Base-by-base conservation (phyloP, 1,140 invertebrate species). In the Pogonognathellus flavescens region DNA sequence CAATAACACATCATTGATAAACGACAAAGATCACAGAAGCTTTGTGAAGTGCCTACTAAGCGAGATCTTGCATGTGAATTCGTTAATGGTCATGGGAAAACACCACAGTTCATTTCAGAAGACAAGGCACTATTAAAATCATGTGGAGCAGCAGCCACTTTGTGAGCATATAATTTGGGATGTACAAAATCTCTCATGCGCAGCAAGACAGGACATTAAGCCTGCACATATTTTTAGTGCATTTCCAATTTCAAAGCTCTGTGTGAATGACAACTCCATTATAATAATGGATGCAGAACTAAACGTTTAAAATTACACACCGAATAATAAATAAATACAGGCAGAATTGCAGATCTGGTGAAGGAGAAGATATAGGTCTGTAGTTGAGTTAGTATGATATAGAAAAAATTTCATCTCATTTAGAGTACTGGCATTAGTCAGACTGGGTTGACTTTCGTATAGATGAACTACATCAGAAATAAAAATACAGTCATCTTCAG, bases 281-380 rank as follows among this genome's bases (percentile, higher is more conserved):
- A 76, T 76, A n/a, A 76, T 76, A 76, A 76, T 76, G 70, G 70
- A 76, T 76, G 25, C 41, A 31, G 16, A 76, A 14, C 70, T 76
- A 76, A 76, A 49, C 70, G 41, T 76, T 31, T 14, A 9, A 76
- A 76, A 49, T 49, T 10, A 76, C 49, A 10, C 70, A 16, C n/a
- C n/a, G n/a, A n/a, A n/a, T n/a, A n/a, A n/a, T 13, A 76, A 76
- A 76, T 50, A 14, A 76, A 76, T 25, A 76, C 16, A 31, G 49
- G 13, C 18, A 59, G 16, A 59, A 9, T 25, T 20, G 9, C 1
- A 8, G 13, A 5, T 14, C 3, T 31, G n/a, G n/a, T 60, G 18
- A 18, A 22, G 18, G n/a, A n/a, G n/a, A n/a, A n/a, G n/a, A n/a
- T n/a, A n/a, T n/a, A n/a, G n/a, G n/a, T n/a, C n/a, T 41, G 31